These are phyloP conservation scores for Micromussa lordhowensis DNA, from an alignment of 92 coral and sea anemone genomes.

Conservation along the genomic window DNA sequence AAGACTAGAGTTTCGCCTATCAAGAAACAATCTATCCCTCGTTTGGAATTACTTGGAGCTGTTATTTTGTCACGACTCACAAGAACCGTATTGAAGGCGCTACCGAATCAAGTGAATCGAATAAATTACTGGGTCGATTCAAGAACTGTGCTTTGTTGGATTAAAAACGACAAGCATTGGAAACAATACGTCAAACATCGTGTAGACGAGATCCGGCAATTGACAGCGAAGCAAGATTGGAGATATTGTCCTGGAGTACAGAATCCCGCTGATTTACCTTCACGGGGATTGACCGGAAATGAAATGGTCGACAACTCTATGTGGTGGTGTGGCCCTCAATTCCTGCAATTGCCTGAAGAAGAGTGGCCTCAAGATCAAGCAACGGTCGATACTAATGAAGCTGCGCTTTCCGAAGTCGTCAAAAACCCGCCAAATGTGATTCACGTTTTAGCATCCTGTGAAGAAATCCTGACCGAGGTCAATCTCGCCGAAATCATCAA, in stretches of 20 bases:
- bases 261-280: slow-evolving; percentile 9
- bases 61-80: background rate
- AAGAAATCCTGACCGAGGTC: slow-evolving; percentile 2
- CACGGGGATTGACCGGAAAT: background rate
- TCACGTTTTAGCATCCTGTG: slow-evolving; percentile 26
- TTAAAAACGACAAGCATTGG: slow-evolving; percentile 35
- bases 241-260: slow-evolving; percentile 49
- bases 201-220: slow-evolving; percentile 38
- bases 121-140: slow-evolving; percentile 61
- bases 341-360: background rate
- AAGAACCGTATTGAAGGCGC: background rate
- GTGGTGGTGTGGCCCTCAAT: slow-evolving; percentile 4
- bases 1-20: background rate
- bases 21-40: slow-evolving; percentile 1
- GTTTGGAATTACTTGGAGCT: slow-evolving; percentile 12
- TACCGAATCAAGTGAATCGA: background rate
- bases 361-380: background rate
- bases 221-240: slow-evolving; percentile 41
- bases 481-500: slow-evolving; percentile 47
- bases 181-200: slow-evolving; percentile 54
- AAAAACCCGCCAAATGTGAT: slow-evolving; percentile 18
- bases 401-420: slow-evolving; percentile 23
- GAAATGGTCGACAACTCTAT: background rate
- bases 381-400: background rate
- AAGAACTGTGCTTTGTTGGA: slow-evolving; percentile 56